phyloP scores from a whole-genome alignment of 2,888 invertebrate species.

The Nomada ferruginata region DNA sequence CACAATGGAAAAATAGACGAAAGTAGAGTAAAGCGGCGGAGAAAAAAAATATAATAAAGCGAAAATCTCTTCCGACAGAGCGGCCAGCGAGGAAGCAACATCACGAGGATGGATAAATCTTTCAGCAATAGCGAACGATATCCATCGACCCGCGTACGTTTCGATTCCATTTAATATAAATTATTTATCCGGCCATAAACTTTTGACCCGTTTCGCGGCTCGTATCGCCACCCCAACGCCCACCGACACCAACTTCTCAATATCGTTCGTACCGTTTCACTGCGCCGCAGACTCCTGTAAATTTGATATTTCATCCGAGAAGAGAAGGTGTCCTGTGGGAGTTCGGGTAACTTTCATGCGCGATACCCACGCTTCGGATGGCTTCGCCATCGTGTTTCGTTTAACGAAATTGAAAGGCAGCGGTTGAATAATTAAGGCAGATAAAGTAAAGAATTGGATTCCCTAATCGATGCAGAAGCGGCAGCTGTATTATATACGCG shows the following conservation, averaged over 20 bases:
- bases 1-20: not conserved
- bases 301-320: slow-evolving; percentile 62
- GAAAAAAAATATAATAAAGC: slow-evolving; percentile 37
- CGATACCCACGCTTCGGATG: not conserved
- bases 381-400: slow-evolving; percentile 9
- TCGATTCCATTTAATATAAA: slow-evolving; percentile 61
- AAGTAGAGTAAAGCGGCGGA: not conserved
- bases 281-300: slow-evolving; percentile 47
- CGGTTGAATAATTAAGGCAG: not conserved
- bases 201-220: slow-evolving; percentile 53
- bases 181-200: slow-evolving; percentile 60
- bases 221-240: slow-evolving; percentile 20
- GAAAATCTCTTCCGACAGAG: slow-evolving; percentile 42
- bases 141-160: slow-evolving; percentile 26
- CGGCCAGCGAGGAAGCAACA: not conserved
- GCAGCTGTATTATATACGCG: not conserved
- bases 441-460: not conserved
- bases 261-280: slow-evolving; percentile 37
- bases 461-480: not conserved
- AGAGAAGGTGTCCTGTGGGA: slow-evolving; percentile 47
- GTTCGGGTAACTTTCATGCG: slow-evolving; percentile 32
- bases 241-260: slow-evolving; percentile 47
- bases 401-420: slow-evolving; percentile 18
- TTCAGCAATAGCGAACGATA: slow-evolving; percentile 20
- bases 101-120: slow-evolving; percentile 40